Evolutionary conservation across 2,888 invertebrate species (phyloP).

Genomic region (Nasonia oneida): DNA sequence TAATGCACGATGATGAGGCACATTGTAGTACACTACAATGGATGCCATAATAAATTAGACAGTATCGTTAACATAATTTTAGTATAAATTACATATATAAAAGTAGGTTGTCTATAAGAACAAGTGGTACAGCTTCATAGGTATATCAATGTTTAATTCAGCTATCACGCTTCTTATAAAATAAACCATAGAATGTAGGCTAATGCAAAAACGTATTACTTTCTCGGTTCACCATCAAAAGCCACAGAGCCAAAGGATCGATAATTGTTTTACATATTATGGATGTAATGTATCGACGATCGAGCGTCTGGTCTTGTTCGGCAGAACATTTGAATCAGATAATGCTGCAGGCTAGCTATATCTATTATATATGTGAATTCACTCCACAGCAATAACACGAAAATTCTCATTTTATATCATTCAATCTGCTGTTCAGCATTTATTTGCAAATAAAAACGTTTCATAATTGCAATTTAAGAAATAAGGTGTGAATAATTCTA

Average conservation of each 20-base stretch:
- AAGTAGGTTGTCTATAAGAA: background rate
- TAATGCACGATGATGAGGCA: background rate
- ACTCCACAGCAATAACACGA: background rate
- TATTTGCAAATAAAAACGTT: background rate
- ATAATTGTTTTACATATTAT: background rate
- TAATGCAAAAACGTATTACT: background rate
- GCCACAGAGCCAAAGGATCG: constrained; percentile 18
- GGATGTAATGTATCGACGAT: background rate
- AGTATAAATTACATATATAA: background rate
- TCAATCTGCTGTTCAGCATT: background rate
- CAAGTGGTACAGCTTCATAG: background rate
- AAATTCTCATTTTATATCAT: background rate
- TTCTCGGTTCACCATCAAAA: background rate
- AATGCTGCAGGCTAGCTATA: background rate
- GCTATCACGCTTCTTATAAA: background rate
- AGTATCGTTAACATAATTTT: background rate
- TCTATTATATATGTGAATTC: background rate
- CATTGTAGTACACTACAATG: background rate
- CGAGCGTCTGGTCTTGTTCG: background rate
- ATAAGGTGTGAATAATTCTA: background rate
- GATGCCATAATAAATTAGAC: background rate
- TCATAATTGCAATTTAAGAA: background rate
- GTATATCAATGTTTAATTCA: background rate
- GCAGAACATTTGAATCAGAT: background rate
- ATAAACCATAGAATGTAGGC: background rate